Evolutionary conservation across 2,113 vertebrate species (phyloP).

Genomic region (Oceanodroma tethys): DNA sequence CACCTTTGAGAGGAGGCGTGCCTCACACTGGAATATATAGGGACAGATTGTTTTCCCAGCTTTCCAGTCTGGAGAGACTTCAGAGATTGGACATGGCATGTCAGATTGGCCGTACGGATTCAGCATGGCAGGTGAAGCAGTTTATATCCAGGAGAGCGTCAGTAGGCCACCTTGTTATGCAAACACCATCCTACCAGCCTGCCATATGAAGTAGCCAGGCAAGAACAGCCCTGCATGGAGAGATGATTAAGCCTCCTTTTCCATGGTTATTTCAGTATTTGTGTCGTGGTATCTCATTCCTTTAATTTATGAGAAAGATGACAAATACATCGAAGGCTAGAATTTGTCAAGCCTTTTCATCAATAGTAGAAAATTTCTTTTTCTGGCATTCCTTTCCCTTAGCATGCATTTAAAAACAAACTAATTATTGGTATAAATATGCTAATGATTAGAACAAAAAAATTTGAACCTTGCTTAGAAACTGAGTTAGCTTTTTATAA

Average conservation of each 20-base stretch:
- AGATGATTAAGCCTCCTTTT: not conserved
- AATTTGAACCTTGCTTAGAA: not conserved
- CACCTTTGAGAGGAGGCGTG: not conserved
- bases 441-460: not conserved
- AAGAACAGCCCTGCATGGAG: not conserved
- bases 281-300: not conserved
- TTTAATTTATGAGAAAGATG: not conserved
- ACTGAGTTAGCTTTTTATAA: not conserved
- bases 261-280: not conserved
- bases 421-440: not conserved
- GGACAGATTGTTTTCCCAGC: not conserved
- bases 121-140: not conserved
- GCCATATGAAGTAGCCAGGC: not conserved
- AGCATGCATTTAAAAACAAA: not conserved
- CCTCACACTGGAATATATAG: not conserved
- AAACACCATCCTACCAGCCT: not conserved
- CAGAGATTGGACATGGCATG: not conserved
- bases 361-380: not conserved
- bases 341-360: not conserved
- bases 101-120: not conserved
- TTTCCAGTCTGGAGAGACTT: not conserved
- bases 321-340: not conserved
- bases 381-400: not conserved
- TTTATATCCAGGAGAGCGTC: not conserved
- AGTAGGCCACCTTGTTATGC: not conserved